Evolutionary conservation across 1,140 invertebrate species (phyloP).

Genomic region (Camponotus floridanus): DNA sequence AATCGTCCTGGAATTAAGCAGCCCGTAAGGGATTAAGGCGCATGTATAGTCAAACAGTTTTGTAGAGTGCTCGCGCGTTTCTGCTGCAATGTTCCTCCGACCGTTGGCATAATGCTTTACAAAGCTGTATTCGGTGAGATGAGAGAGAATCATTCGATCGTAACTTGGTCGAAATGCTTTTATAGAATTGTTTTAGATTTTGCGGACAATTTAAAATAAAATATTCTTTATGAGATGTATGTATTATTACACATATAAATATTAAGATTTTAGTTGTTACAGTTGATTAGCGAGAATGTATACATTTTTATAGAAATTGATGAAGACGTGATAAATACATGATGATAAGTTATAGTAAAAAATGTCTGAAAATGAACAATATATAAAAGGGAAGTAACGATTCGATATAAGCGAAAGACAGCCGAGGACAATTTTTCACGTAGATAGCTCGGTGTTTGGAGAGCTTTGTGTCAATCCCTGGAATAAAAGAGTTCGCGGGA

Average conservation of each 20-base stretch:
- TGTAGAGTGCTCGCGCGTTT: slow-evolving; percentile 15
- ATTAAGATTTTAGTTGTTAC: background rate
- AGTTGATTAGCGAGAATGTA: background rate
- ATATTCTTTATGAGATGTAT: background rate
- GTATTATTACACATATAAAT: background rate
- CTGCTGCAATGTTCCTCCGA: background rate
- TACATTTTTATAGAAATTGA: background rate
- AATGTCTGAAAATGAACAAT: background rate
- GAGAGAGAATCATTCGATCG: background rate
- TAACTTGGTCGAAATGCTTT: background rate
- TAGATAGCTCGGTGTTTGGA: slow-evolving; percentile 52
- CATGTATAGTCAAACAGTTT: slow-evolving; percentile 37
- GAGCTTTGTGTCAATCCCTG: slow-evolving; percentile 58
- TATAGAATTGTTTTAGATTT: background rate
- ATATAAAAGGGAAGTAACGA: slow-evolving; percentile 1
- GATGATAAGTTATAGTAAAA: slow-evolving; percentile 3
- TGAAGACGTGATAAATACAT: background rate
- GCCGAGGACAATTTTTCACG: slow-evolving; percentile 72
- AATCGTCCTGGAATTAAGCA: slow-evolving; percentile 64
- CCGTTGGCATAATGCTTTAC: background rate
- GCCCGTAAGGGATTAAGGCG: slow-evolving; percentile 60
- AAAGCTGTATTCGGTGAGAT: background rate
- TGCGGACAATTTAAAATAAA: background rate
- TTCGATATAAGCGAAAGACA: slow-evolving; percentile 42
- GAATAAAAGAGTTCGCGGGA: slow-evolving; percentile 62